phyloP scores from a whole-genome alignment of 2,888 invertebrate species.

The Camponotus fellah region DNA sequence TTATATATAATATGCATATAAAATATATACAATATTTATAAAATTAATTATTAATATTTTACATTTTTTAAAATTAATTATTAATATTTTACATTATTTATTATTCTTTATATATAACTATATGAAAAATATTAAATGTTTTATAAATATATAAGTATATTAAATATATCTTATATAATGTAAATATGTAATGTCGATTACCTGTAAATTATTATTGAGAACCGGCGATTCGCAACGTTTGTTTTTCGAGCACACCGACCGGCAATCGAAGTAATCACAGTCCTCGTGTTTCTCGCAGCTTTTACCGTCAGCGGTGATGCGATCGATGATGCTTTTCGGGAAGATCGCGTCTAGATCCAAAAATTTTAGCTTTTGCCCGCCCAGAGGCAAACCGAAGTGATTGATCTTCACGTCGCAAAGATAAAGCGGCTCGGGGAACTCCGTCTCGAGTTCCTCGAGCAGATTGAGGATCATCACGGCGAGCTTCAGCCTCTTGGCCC shows the following conservation, averaged over 20 bases:
- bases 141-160: neutral
- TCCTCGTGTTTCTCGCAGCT: slow-evolving; percentile 88
- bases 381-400: slow-evolving; percentile 89
- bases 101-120: too few species aligned
- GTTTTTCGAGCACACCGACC: slow-evolving; percentile 88
- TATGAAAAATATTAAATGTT: neutral
- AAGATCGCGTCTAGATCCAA: slow-evolving; percentile 89
- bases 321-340: slow-evolving; percentile 87
- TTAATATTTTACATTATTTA: too few species aligned
- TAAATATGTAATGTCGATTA: slow-evolving; percentile 58
- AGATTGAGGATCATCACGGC: slow-evolving; percentile 89
- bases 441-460: slow-evolving; percentile 88
- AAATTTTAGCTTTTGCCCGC: slow-evolving; percentile 88
- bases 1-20: too few species aligned
- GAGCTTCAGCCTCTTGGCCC: slow-evolving; percentile 88
- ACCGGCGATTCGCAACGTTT: slow-evolving; percentile 88
- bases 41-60: too few species aligned
- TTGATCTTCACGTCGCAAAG: slow-evolving; percentile 90
- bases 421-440: slow-evolving; percentile 88
- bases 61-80: too few species aligned
- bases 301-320: slow-evolving; percentile 86
- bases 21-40: too few species aligned
- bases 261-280: slow-evolving; percentile 90
- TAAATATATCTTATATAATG: neutral
- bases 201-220: slow-evolving; percentile 89